Conservation (phyloP, 2,113 vertebrate genomes). For the Corythaeola cristata region DNA sequence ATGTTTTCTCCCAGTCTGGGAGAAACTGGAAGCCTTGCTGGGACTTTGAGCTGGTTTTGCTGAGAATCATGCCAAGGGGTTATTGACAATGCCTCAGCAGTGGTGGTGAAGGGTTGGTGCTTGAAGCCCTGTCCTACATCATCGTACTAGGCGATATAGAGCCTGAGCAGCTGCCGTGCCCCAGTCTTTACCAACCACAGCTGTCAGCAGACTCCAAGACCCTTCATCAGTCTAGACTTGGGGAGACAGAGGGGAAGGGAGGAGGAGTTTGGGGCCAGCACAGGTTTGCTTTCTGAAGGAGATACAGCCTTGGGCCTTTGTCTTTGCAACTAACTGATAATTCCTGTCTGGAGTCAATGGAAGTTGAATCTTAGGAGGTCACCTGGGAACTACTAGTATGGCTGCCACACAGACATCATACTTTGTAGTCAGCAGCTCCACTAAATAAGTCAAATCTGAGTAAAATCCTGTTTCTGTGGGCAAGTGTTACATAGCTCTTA, state of each 20-base stretch:
- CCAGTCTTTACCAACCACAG: not conserved
- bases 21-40: not conserved
- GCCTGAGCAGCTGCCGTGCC: not conserved
- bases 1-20: not conserved
- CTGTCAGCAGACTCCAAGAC: not conserved
- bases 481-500: not conserved
- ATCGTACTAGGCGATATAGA: not conserved
- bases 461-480: not conserved
- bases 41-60: not conserved
- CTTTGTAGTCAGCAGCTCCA: not conserved
- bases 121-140: no score
- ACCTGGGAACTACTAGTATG: not conserved
- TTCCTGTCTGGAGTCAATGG: not conserved
- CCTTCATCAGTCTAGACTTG: not conserved
- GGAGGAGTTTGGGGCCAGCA: not conserved
- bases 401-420: not conserved
- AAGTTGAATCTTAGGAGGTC: not conserved
- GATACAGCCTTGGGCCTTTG: not conserved
- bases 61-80: not conserved
- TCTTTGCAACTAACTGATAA: not conserved
- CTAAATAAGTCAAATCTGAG: not conserved
- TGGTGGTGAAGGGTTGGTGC: not conserved
- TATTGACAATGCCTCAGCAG: not conserved
- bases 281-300: not conserved
- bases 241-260: not conserved